Evolutionary conservation across 1,140 invertebrate species (phyloP).

Genomic region (Eumaeus atala): DNA sequence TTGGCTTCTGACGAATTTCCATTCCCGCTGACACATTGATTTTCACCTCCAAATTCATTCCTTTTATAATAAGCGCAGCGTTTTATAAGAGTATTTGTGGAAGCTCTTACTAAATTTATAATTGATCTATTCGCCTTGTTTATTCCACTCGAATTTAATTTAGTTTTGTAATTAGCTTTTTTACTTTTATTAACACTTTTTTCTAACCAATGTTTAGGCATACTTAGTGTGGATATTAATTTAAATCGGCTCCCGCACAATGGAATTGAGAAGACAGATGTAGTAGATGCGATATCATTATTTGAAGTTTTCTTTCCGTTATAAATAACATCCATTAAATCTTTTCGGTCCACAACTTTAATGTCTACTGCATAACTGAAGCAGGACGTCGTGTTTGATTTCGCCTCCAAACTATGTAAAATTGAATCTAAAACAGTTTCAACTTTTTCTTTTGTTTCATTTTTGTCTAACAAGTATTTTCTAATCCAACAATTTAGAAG

Average conservation of each 20-base stretch:
- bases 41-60: background rate
- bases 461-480: constrained; percentile 43
- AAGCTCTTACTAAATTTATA: constrained; percentile 39
- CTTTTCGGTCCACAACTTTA: constrained; percentile 22
- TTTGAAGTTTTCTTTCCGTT: constrained; percentile 9
- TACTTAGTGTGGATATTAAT: constrained; percentile 51
- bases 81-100: constrained; percentile 39
- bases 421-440: constrained; percentile 44
- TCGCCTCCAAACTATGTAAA: constrained; percentile 36
- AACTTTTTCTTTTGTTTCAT: constrained; percentile 44
- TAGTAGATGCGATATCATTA: constrained; percentile 13
- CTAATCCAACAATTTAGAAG: constrained; percentile 47
- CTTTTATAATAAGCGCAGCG: constrained; percentile 23
- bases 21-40: constrained; percentile 17
- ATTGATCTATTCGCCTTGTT: constrained; percentile 32
- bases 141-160: constrained; percentile 28
- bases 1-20: constrained; percentile 4
- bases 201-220: constrained; percentile 39
- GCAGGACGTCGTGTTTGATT: constrained; percentile 32
- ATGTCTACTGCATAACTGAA: constrained; percentile 43
- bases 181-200: constrained; percentile 21
- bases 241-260: constrained; percentile 32
- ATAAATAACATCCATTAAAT: constrained; percentile 15
- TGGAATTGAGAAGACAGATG: constrained; percentile 31
- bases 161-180: constrained; percentile 32